phyloP scores from a whole-genome alignment of 2,113 vertebrate genomes.

The Myanophis thanlyinensis region DNA sequence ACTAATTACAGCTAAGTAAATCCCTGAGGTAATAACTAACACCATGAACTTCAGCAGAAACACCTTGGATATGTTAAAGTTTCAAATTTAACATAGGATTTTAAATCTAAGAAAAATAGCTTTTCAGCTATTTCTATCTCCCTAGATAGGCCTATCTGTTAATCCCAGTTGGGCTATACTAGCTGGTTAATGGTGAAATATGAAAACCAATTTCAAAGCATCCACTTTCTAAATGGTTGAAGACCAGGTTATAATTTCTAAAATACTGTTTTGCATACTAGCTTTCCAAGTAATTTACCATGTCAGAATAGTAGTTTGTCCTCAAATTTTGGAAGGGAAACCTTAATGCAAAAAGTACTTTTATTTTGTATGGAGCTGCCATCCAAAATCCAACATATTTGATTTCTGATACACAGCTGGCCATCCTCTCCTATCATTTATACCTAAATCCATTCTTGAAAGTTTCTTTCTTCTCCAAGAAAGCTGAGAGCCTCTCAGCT shows the following conservation, averaged over 20 bases:
- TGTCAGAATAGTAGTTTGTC: not conserved
- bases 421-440: not conserved
- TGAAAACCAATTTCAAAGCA: not conserved
- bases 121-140: not conserved
- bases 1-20: constrained; percentile 19
- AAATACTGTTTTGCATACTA: not conserved
- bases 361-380: not conserved
- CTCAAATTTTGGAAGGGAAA: not conserved
- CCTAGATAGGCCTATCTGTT: not conserved
- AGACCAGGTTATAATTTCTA: not conserved
- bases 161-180: not conserved
- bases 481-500: not conserved
- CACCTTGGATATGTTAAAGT: not conserved
- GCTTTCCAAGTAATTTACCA: not conserved
- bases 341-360: not conserved
- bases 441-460: not conserved
- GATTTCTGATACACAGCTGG: not conserved
- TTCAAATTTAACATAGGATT: not conserved
- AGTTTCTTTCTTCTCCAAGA: not conserved
- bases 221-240: not conserved
- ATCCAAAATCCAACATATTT: not conserved
- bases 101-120: not conserved
- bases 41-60: not conserved
- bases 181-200: not conserved
- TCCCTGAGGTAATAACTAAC: not conserved